Conservation (phyloP, 2,113 vertebrate species). For the Nesoenas mayeri region DNA sequence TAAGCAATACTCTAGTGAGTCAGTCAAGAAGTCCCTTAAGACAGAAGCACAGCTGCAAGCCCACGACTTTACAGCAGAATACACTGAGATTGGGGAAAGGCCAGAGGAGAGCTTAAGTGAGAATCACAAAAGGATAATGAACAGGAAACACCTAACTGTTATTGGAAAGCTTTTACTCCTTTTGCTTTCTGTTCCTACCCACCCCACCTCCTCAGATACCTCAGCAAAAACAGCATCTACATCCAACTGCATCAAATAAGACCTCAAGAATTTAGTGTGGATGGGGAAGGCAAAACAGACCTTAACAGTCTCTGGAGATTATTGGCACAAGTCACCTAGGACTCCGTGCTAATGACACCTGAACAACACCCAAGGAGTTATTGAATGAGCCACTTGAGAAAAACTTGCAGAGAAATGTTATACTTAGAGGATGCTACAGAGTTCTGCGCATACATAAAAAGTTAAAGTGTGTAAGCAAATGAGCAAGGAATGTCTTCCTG, state of each 20-base stretch:
- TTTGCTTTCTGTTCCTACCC: neutral
- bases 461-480: neutral
- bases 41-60: neutral
- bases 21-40: neutral
- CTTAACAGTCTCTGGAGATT: neutral
- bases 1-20: neutral
- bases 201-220: neutral
- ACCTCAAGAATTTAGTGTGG: neutral
- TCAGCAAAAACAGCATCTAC: neutral
- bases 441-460: neutral
- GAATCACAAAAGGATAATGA: neutral
- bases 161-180: neutral
- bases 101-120: neutral
- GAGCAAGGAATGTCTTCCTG: neutral
- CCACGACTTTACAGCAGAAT: neutral
- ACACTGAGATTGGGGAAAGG: neutral
- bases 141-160: neutral
- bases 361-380: neutral
- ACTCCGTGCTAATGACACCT: neutral
- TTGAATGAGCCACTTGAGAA: neutral
- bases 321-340: neutral
- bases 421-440: neutral
- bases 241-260: neutral
- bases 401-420: neutral
- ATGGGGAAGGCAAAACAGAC: neutral